phyloP scores from a whole-genome alignment of 2,797 vertebrate species.

The Selene dorsalis region DNA sequence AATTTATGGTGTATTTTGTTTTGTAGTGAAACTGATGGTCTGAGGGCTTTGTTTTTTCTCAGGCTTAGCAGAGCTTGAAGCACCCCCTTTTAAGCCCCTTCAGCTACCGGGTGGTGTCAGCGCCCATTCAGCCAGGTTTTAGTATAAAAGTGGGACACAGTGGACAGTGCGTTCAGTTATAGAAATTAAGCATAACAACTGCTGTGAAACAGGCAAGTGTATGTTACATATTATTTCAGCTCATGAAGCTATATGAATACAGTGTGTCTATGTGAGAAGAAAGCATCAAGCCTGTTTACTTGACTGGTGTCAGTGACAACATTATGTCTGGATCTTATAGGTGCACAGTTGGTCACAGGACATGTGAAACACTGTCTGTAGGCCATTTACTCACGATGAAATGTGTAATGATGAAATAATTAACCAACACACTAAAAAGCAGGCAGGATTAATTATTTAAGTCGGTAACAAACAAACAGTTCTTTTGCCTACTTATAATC shows the following conservation, averaged over 20 bases:
- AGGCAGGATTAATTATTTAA: background rate
- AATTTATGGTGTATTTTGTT: constrained; percentile 23
- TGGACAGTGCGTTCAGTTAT: constrained; percentile 39
- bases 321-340: constrained; percentile 4
- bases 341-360: constrained; percentile 9
- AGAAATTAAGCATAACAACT: constrained; percentile 27
- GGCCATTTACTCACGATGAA: constrained; percentile 2
- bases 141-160: constrained; percentile 61
- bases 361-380: constrained; percentile 20
- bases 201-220: constrained; percentile 13
- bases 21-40: constrained; percentile 52
- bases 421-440: background rate
- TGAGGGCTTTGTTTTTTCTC: constrained; percentile 60
- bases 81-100: constrained; percentile 48
- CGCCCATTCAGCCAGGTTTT: constrained; percentile 53
- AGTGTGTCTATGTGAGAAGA: background rate
- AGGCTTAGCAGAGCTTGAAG: constrained; percentile 45
- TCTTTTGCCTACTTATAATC: background rate
- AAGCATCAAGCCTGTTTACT: background rate
- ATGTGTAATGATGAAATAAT: constrained; percentile 1
- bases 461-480: background rate
- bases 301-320: background rate
- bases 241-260: background rate
- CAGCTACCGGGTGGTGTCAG: constrained; percentile 39
- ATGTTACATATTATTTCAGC: constrained; percentile 20